A percentile compares a stretch with the other conserved stretches of the same genome.
phyloP scores from a whole-genome alignment of 2,113 vertebrate genomes.

The Takifugu bimaculatus region DNA sequence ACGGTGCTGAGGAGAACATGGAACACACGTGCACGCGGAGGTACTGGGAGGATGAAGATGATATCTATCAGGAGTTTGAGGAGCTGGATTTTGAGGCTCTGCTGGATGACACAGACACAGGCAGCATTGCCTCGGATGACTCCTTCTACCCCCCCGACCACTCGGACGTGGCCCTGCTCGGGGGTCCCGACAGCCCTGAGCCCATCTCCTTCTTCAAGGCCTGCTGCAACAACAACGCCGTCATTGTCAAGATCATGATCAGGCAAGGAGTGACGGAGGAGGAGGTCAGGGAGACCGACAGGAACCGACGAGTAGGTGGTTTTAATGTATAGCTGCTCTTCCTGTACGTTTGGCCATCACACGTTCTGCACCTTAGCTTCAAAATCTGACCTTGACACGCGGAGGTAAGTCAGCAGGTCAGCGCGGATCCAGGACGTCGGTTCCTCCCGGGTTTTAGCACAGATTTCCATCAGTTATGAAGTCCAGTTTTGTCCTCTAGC shows the following conservation, averaged over 20 bases:
- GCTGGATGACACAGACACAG: constrained; percentile 74
- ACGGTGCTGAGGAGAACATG: neutral
- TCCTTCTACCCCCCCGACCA: constrained; percentile 85
- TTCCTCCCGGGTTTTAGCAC: too few relatives aligned
- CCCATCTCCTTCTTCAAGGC: constrained; percentile 82
- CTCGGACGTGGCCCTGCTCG: constrained; percentile 3
- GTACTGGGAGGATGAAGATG: constrained; percentile 72
- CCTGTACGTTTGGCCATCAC: neutral
- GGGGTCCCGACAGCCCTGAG: constrained; percentile 69
- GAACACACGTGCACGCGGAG: constrained; percentile 43
- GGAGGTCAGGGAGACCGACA: constrained; percentile 84
- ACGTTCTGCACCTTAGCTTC: too few relatives aligned
- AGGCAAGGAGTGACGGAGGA: constrained; percentile 80
- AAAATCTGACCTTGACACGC: too few relatives aligned
- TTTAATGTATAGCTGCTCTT: neutral
- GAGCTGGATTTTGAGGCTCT: constrained; percentile 79
- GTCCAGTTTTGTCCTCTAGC: too few relatives aligned
- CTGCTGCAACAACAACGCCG: constrained; percentile 85
- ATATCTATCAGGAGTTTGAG: constrained; percentile 77
- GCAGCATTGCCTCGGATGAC: constrained; percentile 85
- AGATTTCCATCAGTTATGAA: too few relatives aligned
- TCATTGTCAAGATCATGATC: constrained; percentile 85
- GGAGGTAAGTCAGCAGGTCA: too few relatives aligned
- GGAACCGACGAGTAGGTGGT: constrained; percentile 84
- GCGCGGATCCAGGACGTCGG: too few relatives aligned